Percentiles rank a stretch among this genome's conserved stretches.
Conservation (phyloP, 2,888 invertebrate species). For the Amphimallon solstitiale region DNA sequence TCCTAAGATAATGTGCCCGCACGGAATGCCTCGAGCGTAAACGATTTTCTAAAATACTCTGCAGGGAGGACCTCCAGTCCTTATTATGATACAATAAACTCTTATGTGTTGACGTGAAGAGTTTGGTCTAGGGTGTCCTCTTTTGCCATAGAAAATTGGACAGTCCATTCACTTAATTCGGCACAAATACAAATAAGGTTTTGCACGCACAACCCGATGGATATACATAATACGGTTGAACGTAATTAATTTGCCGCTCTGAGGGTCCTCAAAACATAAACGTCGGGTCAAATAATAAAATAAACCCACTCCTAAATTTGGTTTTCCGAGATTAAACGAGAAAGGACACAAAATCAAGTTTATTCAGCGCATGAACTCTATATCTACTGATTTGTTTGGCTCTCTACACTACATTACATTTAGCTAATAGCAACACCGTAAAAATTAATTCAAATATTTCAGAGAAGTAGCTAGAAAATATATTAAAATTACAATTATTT, state of each 20-base stretch:
- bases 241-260: conserved; percentile 28
- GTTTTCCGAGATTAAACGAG: conserved; percentile 3
- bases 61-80: conserved; percentile 29
- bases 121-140: conserved; percentile 3
- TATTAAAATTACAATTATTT: too few relatives aligned
- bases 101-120: conserved; percentile 31
- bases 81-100: conserved; percentile 36
- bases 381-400: too few relatives aligned
- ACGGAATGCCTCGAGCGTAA: conserved; percentile 35
- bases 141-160: conserved; percentile 15
- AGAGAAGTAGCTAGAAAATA: too few relatives aligned
- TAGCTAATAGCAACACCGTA: too few relatives aligned
- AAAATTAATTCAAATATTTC: too few relatives aligned
- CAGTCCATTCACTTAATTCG: conserved; percentile 2
- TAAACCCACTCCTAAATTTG: conserved; percentile 12
- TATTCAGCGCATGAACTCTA: background rate
- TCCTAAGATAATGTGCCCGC: conserved; percentile 33
- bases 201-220: background rate
- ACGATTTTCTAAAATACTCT: conserved; percentile 35
- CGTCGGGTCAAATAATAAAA: conserved; percentile 10
- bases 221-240: conserved; percentile 18
- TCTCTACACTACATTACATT: too few relatives aligned
- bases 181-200: conserved; percentile 10
- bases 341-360: conserved; percentile 8
- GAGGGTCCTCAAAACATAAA: conserved; percentile 16